Conservation (phyloP, 2,113 vertebrate genomes). For the Neogale vison region DNA sequence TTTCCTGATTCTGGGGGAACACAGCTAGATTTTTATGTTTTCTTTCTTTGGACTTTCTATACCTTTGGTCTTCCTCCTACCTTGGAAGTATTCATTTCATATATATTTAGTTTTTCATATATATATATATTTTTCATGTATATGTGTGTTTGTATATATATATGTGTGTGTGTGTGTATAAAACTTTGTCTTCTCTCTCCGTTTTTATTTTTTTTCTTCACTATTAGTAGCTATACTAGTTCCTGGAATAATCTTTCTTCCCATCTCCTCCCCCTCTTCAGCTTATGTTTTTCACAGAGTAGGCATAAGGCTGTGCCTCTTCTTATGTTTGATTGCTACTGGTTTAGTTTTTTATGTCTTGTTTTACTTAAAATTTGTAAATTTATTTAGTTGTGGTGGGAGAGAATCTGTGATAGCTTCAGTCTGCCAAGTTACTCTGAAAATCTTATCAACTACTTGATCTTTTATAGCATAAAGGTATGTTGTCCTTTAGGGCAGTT, state of each 20-base stretch:
- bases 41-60: not conserved
- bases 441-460: not conserved
- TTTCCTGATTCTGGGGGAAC: not conserved
- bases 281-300: not conserved
- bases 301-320: not conserved
- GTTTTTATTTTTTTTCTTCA: not conserved
- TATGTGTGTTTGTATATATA: too few relatives aligned
- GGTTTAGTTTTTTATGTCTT: slow-evolving; percentile 5
- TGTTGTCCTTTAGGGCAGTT: not conserved
- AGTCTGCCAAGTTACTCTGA: not conserved
- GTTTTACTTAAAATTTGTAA: not conserved
- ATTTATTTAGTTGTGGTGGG: not conserved
- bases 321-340: not conserved
- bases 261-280: not conserved
- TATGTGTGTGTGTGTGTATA: too few relatives aligned
- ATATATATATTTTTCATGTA: too few relatives aligned
- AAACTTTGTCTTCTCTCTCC: not conserved
- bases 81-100: not conserved
- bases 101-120: not conserved
- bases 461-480: not conserved
- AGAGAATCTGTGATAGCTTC: not conserved
- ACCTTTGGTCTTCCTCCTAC: not conserved
- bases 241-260: not conserved
- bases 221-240: not conserved
- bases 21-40: not conserved